phyloP scores from a whole-genome alignment of 2,797 vertebrate genomes.

The Morelia viridis region DNA sequence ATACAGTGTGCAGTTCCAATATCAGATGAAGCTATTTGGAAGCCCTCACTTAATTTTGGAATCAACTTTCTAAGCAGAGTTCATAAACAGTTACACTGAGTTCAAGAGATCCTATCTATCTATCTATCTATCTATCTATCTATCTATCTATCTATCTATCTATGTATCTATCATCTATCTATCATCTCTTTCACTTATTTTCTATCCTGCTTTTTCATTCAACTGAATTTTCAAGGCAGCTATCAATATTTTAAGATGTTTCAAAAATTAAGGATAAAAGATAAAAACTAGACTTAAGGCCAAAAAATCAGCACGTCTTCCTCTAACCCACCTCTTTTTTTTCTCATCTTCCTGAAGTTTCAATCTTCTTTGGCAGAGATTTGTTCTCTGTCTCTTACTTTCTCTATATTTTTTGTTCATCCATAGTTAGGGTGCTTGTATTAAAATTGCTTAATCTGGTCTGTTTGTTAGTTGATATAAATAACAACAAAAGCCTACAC shows the following conservation, averaged over 20 bases:
- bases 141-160: neutral
- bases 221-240: neutral
- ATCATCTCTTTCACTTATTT: neutral
- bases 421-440: neutral
- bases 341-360: neutral
- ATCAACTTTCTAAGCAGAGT: neutral
- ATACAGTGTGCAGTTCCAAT: neutral
- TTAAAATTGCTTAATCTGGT: neutral
- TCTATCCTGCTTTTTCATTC: neutral
- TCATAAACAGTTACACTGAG: neutral
- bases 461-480: neutral
- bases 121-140: no score
- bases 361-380: neutral
- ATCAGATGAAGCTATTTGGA: neutral
- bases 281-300: neutral
- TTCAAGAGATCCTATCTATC: neutral
- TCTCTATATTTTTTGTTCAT: neutral
- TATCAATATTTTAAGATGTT: neutral
- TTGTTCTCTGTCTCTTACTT: neutral
- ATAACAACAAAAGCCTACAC: neutral
- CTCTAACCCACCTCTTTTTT: neutral
- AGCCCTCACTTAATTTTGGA: neutral
- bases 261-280: neutral
- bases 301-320: neutral
- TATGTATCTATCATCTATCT: neutral